phyloP scores from a whole-genome alignment of 1,140 invertebrate species.

The Meloidogyne hapla region DNA sequence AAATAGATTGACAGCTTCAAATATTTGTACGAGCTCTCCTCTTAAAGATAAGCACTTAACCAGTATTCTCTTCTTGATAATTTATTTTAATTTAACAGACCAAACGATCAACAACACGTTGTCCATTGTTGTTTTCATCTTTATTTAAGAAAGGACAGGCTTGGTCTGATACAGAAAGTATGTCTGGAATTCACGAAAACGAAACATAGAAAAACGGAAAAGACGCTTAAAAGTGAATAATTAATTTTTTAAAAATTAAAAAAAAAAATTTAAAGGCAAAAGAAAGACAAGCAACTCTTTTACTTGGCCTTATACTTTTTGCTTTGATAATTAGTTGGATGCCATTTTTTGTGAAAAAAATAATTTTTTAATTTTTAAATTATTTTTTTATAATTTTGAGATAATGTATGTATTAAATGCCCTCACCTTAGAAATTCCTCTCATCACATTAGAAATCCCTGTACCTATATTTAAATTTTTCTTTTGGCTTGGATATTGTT shows the following conservation, averaged over 20 bases:
- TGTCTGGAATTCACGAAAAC: conserved; percentile 27
- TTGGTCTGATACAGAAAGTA: background rate
- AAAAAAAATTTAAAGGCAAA: conserved; percentile 66
- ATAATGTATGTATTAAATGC: conserved; percentile 62
- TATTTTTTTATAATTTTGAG: conserved; percentile 39
- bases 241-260: background rate
- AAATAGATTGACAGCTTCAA: no score
- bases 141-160: conserved; percentile 1
- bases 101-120: background rate
- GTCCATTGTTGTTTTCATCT: background rate
- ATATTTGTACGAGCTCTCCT: no score
- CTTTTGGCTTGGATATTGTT: conserved; percentile 97
- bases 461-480: conserved; percentile 84
- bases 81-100: background rate
- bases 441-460: no score
- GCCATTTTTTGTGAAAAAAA: conserved; percentile 84
- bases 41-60: no score
- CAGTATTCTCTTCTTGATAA: no score
- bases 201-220: conserved; percentile 66
- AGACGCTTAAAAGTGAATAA: conserved; percentile 79
- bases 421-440: conserved; percentile 55
- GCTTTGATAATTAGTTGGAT: conserved; percentile 98
- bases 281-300: conserved; percentile 92
- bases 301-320: conserved; percentile 95
- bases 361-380: background rate